phyloP scores from a whole-genome alignment of 2,113 vertebrate species.

The Gymnorhina tibicen region DNA sequence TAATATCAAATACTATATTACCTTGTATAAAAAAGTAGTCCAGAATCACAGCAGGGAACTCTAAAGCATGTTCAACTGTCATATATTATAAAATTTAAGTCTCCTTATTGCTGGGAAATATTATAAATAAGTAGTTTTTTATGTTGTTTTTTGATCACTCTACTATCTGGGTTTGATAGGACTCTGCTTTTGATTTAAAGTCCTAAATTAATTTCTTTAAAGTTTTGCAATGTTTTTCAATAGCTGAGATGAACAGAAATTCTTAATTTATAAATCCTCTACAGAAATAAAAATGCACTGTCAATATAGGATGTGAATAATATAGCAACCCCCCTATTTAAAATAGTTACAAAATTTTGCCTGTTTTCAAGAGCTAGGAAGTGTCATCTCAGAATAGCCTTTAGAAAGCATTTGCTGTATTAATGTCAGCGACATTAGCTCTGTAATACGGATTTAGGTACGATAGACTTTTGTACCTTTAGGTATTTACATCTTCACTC shows the following conservation, averaged over 20 bases:
- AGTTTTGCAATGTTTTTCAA: neutral
- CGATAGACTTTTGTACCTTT: neutral
- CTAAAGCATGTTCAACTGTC: neutral
- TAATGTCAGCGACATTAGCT: neutral
- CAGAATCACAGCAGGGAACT: neutral
- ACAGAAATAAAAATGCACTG: neutral
- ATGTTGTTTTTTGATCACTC: neutral
- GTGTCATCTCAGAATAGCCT: neutral
- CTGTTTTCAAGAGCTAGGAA: neutral
- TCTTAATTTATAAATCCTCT: neutral
- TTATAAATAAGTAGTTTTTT: neutral
- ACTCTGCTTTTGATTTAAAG: neutral
- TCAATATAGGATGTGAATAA: neutral
- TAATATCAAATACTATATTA: neutral
- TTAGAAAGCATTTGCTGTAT: neutral
- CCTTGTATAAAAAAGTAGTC: neutral
- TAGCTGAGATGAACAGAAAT: neutral
- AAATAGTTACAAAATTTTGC: neutral
- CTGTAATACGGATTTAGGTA: neutral
- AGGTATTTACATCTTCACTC: neutral
- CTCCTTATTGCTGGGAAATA: neutral
- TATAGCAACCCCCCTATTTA: neutral
- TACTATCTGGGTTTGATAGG: neutral
- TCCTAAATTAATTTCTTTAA: neutral
- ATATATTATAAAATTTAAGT: neutral